Evolutionary conservation across 1,140 invertebrate genomes (phyloP).

Genomic region (Condylostylus longicornis): DNA sequence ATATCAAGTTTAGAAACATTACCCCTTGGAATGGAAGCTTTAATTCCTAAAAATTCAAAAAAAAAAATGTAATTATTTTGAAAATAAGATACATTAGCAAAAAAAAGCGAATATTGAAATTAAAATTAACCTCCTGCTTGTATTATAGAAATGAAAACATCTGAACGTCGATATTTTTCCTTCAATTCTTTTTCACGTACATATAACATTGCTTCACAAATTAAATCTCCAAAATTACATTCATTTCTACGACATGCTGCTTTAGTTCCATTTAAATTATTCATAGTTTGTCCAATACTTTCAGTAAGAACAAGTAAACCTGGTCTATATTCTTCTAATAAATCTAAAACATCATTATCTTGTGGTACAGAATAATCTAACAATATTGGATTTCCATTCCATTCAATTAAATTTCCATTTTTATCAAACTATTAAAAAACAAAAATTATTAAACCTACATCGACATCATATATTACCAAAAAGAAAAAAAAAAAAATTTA

Average conservation of each 20-base stretch:
- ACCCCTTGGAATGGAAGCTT: conserved; percentile 17
- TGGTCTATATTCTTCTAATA: conserved; percentile 45
- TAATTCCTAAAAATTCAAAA: conserved; percentile 15
- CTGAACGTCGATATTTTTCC: conserved; percentile 47
- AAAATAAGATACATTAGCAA: no score
- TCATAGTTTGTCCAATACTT: conserved; percentile 46
- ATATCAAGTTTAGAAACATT: conserved; percentile 17
- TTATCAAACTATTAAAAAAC: conserved; percentile 46
- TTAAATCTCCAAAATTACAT: conserved; percentile 74
- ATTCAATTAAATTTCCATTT: conserved; percentile 50
- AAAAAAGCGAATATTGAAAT: background rate
- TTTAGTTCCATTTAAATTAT: conserved; percentile 44
- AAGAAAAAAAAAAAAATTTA: conserved; percentile 7
- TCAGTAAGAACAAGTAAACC: conserved; percentile 37
- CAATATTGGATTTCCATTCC: conserved; percentile 67
- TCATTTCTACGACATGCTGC: conserved; percentile 50
- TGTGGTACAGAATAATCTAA: conserved; percentile 46
- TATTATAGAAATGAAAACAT: conserved; percentile 55
- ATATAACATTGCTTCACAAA: conserved; percentile 54
- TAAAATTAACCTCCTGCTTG: conserved; percentile 44
- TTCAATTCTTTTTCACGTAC: conserved; percentile 35
- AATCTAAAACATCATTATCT: conserved; percentile 46
- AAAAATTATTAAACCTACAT: background rate
- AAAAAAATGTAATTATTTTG: no score
- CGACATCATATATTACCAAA: background rate